phyloP scores from a whole-genome alignment of 2,797 vertebrate species.

The Gastrophryne carolinensis region DNA sequence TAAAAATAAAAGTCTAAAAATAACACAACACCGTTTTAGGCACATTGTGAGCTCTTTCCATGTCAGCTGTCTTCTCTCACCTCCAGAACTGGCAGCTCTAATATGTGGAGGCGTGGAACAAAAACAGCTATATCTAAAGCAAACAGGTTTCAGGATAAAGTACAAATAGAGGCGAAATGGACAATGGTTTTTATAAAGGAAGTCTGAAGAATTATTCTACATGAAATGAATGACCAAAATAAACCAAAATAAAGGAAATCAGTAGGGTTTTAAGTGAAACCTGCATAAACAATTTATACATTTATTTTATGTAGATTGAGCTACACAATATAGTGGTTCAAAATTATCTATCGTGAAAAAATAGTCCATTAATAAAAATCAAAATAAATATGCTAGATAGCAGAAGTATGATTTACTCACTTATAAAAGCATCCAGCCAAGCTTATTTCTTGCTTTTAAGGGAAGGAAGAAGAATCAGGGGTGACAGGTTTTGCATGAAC shows the following conservation, averaged over 20 bases:
- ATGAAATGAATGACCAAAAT: neutral
- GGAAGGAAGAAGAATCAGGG: no score
- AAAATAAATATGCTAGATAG: no score
- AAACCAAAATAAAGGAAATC: no score
- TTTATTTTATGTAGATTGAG: neutral
- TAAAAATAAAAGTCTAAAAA: constrained; percentile 8
- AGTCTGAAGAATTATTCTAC: neutral
- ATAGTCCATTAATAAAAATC: no score
- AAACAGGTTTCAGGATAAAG: neutral
- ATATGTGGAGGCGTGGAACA: constrained; percentile 2
- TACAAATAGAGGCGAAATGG: neutral
- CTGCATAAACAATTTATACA: neutral
- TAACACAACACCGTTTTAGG: neutral
- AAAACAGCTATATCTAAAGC: neutral
- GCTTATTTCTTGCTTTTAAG: no score
- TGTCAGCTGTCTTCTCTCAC: constrained; percentile 2
- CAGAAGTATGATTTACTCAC: no score
- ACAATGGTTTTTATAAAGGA: neutral
- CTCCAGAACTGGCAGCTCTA: constrained; percentile 7
- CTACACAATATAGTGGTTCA: no score
- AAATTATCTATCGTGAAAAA: no score
- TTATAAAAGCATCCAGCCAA: no score
- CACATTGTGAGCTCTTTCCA: constrained; percentile 13
- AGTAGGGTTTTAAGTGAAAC: neutral
- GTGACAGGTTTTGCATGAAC: no score